Evolutionary conservation across 2,888 invertebrate species (phyloP), one percentile per base, ranked within the genome.

Genomic region (Ellobium chinense): DNA sequence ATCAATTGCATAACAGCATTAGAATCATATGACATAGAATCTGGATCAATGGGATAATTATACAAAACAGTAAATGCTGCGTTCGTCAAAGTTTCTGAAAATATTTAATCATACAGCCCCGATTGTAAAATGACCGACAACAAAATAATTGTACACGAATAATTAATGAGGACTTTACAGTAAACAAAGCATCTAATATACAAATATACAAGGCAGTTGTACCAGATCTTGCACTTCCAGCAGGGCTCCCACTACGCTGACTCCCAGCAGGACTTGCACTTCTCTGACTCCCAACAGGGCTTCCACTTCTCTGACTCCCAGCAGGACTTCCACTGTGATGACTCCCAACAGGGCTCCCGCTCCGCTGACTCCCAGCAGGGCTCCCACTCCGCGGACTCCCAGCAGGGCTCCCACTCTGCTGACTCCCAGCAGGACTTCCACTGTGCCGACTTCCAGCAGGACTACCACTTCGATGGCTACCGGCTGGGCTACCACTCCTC

Each of bases 401-500:
- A 24, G 73, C 82, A 18, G 81, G 83, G 68, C 83, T 84, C 0
- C 81, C 85, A 70, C 86, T 85, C 9, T 76, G 63, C 60, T 37
- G 82, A 65, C 85, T 85, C 9, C 46, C 27, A 12, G 39, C 63
- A 12, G 74, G 74, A 36, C 76, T 76, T 5, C 56, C 27, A 29
- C 77, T 77, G 12, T 24, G 54, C n/a, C 1, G 39, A 66, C 82
- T 82, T 0, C 74, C 83, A 4, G 78, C 78, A 27, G 81, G 82
- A 60, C 84, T 84, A 5, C 84, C 82, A 75, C 82, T 83, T 24
- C 79, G 46, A n/a, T 81, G 81, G 65, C 84, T 86, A 0, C 72
- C 79, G 31, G 80, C 81, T 24, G 83, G 84, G 60, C 84, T 86
- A n/a, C 77, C 80, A 14, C 72, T 84, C 12, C 85, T 83, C 21